phyloP scores from a whole-genome alignment of 2,113 vertebrate genomes.

The Pogona vitticeps region DNA sequence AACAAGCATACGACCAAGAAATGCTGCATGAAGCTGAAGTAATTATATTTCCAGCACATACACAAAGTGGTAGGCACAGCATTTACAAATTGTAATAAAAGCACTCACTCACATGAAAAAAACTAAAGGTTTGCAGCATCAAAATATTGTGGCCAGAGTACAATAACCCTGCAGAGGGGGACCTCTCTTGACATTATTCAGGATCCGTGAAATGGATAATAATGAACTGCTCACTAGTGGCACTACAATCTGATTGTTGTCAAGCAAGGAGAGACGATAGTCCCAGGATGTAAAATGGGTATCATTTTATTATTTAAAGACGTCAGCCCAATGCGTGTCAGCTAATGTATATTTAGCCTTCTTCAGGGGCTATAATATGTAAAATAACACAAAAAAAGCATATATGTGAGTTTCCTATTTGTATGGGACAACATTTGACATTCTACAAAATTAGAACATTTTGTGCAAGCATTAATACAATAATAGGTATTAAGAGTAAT shows the following conservation, averaged over 20 bases:
- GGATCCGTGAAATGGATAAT: neutral
- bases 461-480: no score
- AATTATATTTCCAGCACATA: neutral
- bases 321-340: no score
- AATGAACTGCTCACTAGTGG: neutral
- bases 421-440: no score
- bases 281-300: no score
- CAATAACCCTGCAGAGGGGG: neutral
- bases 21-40: neutral
- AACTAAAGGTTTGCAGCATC: neutral
- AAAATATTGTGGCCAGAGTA: neutral
- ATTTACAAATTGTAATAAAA: neutral
- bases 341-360: no score
- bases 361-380: no score
- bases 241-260: neutral
- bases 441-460: no score
- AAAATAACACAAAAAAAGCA: no score
- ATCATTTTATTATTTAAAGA: no score
- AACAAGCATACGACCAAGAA: neutral
- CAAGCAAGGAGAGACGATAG: no score
- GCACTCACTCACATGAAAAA: neutral
- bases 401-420: no score
- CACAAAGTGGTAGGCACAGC: neutral
- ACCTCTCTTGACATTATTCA: neutral
- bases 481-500: no score